Evolutionary conservation across 2,888 invertebrate species (phyloP), one percentile per base, ranked within the genome.

Genomic region (Oscheius sp.): DNA sequence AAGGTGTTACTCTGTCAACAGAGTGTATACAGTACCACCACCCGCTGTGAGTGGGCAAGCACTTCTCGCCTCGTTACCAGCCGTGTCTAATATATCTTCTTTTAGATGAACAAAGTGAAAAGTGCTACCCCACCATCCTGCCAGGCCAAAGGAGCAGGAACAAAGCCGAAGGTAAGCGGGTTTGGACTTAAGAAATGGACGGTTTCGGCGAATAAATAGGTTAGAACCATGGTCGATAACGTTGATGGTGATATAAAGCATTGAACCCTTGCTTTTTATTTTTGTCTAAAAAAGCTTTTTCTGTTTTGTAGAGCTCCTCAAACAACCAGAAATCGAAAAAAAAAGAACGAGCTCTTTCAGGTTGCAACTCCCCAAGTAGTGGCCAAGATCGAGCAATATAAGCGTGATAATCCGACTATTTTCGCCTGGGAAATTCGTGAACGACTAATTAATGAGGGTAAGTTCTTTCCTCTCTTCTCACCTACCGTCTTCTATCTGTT

Each of bases 341-440:
- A n/a, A n/a, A n/a, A n/a, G n/a, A n/a, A n/a, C n/a, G n/a, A n/a
- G n/a, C n/a, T 36, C 36, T 70, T 82, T 47, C 70, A 96, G 89
- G 96, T 96, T 69, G 96, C 96, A 67, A 96, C 96, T 32, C 96
- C 96, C 24, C 92, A 93, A 14, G 96, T 96, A 61, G 95, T 96
- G 71, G 92, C 94, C 75, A 96, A 95, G 90, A 96, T 96, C 86
- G 96, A 96, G 88, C 94, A 95, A 88, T 95, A 96, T 90, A 96
- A 96, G 89, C 89, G 94, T 82, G 95, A 96, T 87, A 96, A 96
- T 88, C 95, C 96, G 2, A 96, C 96, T 71, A 95, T 96, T 86
- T 97, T 96, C 88, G 96, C 96, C 51, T 97, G 96, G 96, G 96
- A 97, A 90, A 96, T 96, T 80, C 90, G 96, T 68, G 96, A 97